Evolutionary conservation across 2,888 invertebrate genomes (phyloP), one percentile per base, ranked within the genome.

Genomic region (Graphium colonna): DNA sequence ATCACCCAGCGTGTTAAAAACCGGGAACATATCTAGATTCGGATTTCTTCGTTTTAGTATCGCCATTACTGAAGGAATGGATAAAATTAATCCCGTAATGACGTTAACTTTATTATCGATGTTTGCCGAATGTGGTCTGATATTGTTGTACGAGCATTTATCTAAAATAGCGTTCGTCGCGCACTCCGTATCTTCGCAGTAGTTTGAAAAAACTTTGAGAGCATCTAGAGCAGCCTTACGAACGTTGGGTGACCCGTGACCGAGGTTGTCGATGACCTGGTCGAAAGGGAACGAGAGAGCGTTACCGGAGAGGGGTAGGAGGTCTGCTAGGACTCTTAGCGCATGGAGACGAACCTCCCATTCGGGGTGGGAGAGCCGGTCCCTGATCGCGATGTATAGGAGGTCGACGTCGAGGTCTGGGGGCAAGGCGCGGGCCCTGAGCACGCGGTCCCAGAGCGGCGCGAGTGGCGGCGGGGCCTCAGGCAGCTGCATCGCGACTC

Each of bases 341-440:
- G 96, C 95, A 76, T 96, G 95, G 60, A 95, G 94, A 8, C 96
- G 92, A 31, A 96, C 95, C 79, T 95, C 95, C 93, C 95, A 94
- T 76, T 96, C 96, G 0, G 95, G 94, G 74, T 95, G 95, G 36
- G 92, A 91, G 42, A 96, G 87, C 46, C 95, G 91, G 61, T 94
- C 93, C 41, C 93, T 89, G 68, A 95, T 92, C 65, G 95, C 95
- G 50, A 91, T 81, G 73, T 94, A 95, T 66, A 95, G 92, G 51
- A 91, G 89, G 55, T 88, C 84, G 1, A 92, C 91, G 69, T 94
- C 92, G 46, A 93, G 88, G 59, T 92, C 92, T 16, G 92, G 92
- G 38, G 96, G 96, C 51, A 96, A 90, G 50, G 93, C 91, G 54
- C 92, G 92, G 56, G 94, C 94, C 57, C 95, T 91, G 42, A 95